Evolutionary conservation across 2,888 invertebrate species (phyloP).

Genomic region (Morpho helenor): DNA sequence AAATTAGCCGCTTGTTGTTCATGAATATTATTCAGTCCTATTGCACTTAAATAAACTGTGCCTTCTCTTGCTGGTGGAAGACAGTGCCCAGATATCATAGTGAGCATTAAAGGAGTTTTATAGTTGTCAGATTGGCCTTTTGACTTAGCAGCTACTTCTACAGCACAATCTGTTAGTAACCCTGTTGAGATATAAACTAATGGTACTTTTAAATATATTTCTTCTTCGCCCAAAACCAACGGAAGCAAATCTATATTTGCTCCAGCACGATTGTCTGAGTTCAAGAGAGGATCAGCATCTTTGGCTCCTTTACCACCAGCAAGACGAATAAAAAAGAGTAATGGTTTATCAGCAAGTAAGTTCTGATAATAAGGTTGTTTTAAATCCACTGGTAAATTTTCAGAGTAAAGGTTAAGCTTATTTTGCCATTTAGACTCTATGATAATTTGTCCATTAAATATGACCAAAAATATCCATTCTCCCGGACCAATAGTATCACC

Average conservation of each 20-base stretch:
- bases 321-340: slow-evolving; percentile 52
- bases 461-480: slow-evolving; percentile 42
- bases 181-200: slow-evolving; percentile 45
- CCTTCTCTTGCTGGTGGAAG: slow-evolving; percentile 55
- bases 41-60: slow-evolving; percentile 53
- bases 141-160: slow-evolving; percentile 40
- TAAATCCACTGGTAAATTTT: slow-evolving; percentile 44
- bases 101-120: slow-evolving; percentile 47
- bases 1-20: slow-evolving; percentile 44
- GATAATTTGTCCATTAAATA: slow-evolving; percentile 48
- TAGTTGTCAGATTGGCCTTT: slow-evolving; percentile 33
- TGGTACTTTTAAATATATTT: slow-evolving; percentile 39
- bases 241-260: slow-evolving; percentile 61
- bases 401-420: slow-evolving; percentile 31
- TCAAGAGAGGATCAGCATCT: slow-evolving; percentile 53
- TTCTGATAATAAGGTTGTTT: slow-evolving; percentile 38
- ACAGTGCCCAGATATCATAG: slow-evolving; percentile 63
- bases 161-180: slow-evolving; percentile 37
- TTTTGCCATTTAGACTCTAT: slow-evolving; percentile 49
- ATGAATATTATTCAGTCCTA: slow-evolving; percentile 48
- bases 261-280: slow-evolving; percentile 57
- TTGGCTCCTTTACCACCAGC: slow-evolving; percentile 43
- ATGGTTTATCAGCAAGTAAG: slow-evolving; percentile 47
- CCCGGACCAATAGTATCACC: slow-evolving; percentile 41
- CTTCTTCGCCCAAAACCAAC: slow-evolving; percentile 53